Evolutionary conservation across 2,888 invertebrate species (phyloP).

Genomic region (Limnephilus lunatus): DNA sequence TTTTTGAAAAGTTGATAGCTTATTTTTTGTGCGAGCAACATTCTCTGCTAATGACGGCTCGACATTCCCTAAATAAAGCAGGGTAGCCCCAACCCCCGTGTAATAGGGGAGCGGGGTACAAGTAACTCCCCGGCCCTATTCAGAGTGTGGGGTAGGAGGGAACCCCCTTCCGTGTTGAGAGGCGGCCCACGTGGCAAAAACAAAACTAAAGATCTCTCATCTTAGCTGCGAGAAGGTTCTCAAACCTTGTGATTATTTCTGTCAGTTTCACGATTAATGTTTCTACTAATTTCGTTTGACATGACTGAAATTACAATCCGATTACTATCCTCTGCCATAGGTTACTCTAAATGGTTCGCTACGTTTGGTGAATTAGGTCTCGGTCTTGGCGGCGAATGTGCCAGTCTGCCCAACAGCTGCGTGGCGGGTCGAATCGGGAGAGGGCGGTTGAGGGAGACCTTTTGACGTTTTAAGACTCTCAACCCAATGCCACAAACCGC

Average conservation of each 20-base stretch:
- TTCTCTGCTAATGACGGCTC: background rate
- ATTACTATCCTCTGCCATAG: no score
- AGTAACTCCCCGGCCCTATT: conserved; percentile 45
- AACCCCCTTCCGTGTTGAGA: conserved; percentile 68
- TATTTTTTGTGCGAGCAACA: background rate
- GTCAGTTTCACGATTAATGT: background rate
- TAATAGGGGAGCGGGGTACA: conserved; percentile 71
- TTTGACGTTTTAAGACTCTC: no score
- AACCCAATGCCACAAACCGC: no score
- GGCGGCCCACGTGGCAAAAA: conserved; percentile 59
- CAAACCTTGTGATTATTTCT: conserved; percentile 41
- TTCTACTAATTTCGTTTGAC: background rate
- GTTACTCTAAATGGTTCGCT: no score
- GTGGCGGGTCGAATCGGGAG: no score
- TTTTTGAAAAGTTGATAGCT: background rate
- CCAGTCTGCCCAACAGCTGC: no score
- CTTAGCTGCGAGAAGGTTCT: conserved; percentile 51
- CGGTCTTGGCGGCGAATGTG: no score
- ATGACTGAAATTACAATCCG: background rate
- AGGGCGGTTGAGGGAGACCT: no score
- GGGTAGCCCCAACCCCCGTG: conserved; percentile 68
- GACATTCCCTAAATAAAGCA: conserved; percentile 46
- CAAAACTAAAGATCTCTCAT: conserved; percentile 64
- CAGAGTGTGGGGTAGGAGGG: conserved; percentile 73
- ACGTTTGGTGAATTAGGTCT: no score